Percentiles rank a stretch among this genome's conserved stretches.
phyloP scores from a whole-genome alignment of 2,888 invertebrate genomes.

The Bruchidius siliquastri region DNA sequence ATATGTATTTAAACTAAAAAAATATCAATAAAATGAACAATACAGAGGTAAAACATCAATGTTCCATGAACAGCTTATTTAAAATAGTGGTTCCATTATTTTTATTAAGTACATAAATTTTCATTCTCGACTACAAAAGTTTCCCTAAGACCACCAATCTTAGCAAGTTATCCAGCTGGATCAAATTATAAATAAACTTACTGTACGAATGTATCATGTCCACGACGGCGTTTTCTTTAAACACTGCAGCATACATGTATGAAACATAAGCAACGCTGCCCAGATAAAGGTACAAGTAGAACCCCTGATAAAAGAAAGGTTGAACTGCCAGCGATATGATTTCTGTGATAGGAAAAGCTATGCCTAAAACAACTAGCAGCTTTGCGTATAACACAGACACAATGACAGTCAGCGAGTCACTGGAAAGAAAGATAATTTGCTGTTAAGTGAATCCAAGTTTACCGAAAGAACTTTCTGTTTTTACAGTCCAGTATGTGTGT shows the following conservation, averaged over 20 bases:
- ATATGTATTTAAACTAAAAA: no score
- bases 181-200: slow-evolving; percentile 21
- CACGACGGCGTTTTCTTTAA: slow-evolving; percentile 49
- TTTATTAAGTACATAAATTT: no score
- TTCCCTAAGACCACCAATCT: no score
- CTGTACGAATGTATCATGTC: slow-evolving; percentile 48
- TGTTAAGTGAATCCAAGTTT: no score
- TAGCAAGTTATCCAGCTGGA: no score
- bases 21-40: no score
- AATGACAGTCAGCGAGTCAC: slow-evolving; percentile 83
- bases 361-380: slow-evolving; percentile 88
- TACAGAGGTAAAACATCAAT: no score
- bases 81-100: no score
- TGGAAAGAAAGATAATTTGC: slow-evolving; percentile 44
- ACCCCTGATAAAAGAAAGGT: slow-evolving; percentile 86
- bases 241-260: slow-evolving; percentile 64
- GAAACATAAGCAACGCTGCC: slow-evolving; percentile 65
- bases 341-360: slow-evolving; percentile 95
- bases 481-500: no score
- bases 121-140: no score
- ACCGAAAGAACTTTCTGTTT: no score
- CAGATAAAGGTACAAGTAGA: slow-evolving; percentile 60
- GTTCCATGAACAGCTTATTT: no score
- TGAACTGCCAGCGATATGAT: slow-evolving; percentile 91
- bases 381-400: slow-evolving; percentile 92